These are phyloP conservation scores for Pampusana beccarii DNA, from an alignment of 2,113 vertebrate genomes.

Conservation along the genomic window DNA sequence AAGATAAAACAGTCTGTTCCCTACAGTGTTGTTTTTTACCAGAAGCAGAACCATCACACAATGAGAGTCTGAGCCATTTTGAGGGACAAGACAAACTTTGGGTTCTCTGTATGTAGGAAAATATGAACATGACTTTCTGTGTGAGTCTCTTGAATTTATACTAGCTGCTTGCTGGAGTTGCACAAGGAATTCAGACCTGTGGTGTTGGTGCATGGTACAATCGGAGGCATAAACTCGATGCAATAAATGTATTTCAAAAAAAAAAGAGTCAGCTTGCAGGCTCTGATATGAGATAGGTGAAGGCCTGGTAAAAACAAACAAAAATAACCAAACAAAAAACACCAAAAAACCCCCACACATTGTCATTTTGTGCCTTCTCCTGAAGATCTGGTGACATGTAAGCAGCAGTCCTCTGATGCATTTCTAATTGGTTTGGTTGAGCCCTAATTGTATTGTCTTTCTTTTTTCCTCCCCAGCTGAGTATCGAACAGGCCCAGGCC, in stretches of 20 bases:
- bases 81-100: background rate
- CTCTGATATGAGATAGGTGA: background rate
- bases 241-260: background rate
- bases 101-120: background rate
- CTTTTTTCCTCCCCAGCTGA: conserved; percentile 78
- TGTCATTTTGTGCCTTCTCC: background rate
- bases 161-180: background rate
- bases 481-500: conserved; percentile 97
- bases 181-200: background rate
- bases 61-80: background rate
- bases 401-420: background rate
- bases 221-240: background rate
- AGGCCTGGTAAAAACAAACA: background rate
- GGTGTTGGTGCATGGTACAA: background rate
- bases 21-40: background rate
- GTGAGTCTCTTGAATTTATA: background rate
- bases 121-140: background rate
- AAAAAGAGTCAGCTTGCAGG: background rate
- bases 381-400: background rate
- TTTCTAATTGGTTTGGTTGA: background rate
- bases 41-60: background rate
- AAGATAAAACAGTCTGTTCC: background rate
- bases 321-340: no score
- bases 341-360: background rate
- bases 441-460: background rate